Conservation (phyloP, 2,888 invertebrate species). For the Biston betularia region DNA sequence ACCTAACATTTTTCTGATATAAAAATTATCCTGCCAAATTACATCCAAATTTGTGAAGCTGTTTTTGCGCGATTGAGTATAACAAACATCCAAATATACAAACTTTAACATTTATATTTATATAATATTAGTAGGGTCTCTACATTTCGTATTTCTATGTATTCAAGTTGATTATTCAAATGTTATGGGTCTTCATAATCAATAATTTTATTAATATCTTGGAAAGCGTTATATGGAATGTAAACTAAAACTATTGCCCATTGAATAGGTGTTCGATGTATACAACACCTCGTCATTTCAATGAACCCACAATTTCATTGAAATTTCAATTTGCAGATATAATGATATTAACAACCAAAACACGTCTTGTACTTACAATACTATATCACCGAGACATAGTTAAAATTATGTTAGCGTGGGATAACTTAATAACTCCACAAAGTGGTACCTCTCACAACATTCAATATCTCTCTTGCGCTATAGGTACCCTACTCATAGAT, state of each 20-base stretch:
- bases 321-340: constrained; percentile 33
- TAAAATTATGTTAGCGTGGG: constrained; percentile 37
- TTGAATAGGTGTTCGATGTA: neutral
- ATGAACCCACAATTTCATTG: constrained; percentile 35
- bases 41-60: too few species aligned
- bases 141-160: too few species aligned
- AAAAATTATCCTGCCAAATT: too few species aligned
- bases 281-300: constrained; percentile 5
- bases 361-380: constrained; percentile 20
- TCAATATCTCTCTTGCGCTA: constrained; percentile 47
- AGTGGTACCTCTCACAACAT: constrained; percentile 53
- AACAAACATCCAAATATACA: too few species aligned
- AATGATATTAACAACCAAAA: constrained; percentile 35
- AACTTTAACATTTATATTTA: too few species aligned
- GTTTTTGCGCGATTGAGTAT: too few species aligned
- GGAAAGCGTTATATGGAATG: neutral
- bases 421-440: constrained; percentile 48
- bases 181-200: too few species aligned
- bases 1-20: too few species aligned
- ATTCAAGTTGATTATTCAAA: too few species aligned
- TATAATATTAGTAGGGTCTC: too few species aligned
- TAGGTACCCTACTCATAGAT: constrained; percentile 4
- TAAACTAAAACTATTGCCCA: neutral
- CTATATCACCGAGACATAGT: constrained; percentile 22
- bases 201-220: neutral